Evolutionary conservation across 2,888 invertebrate genomes (phyloP).

Genomic region (Heliconius charithonia): DNA sequence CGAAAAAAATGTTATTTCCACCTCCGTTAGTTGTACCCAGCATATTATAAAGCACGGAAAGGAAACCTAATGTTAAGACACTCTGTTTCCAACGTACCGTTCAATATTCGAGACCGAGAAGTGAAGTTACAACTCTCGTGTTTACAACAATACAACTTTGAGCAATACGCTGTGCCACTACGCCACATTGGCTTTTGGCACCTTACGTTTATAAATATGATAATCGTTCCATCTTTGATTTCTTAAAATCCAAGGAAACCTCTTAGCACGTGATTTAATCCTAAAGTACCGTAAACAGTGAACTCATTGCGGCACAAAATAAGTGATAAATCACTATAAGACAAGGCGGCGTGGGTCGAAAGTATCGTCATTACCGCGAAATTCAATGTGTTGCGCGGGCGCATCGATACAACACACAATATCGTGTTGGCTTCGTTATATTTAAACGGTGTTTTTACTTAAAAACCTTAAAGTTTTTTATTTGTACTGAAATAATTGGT

Average conservation of each 20-base stretch:
- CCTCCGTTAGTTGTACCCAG: too few species aligned
- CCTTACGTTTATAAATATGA: neutral
- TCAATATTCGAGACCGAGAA: neutral
- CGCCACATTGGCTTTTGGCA: too few species aligned
- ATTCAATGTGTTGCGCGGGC: slow-evolving; percentile 38
- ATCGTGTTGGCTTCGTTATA: slow-evolving; percentile 34
- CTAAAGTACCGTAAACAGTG: slow-evolving; percentile 31
- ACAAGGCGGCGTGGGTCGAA: slow-evolving; percentile 39
- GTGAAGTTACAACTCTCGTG: neutral
- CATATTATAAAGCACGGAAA: neutral
- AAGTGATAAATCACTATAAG: slow-evolving; percentile 43
- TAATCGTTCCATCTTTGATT: neutral
- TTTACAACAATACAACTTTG: neutral
- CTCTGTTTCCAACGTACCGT: neutral
- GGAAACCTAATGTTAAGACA: neutral
- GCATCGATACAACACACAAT: slow-evolving; percentile 34
- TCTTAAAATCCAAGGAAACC: neutral
- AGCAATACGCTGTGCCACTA: too few species aligned
- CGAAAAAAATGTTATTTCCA: neutral
- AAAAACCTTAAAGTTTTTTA: neutral
- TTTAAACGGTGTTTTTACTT: slow-evolving; percentile 17
- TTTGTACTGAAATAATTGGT: too few species aligned
- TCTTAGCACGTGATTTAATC: neutral
- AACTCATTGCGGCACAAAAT: slow-evolving; percentile 31
- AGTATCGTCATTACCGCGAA: slow-evolving; percentile 43